Evolutionary conservation across 37 sponge, comb jelly and placozoan species (phyloP).

Genomic region (Tethya wilhelma): DNA sequence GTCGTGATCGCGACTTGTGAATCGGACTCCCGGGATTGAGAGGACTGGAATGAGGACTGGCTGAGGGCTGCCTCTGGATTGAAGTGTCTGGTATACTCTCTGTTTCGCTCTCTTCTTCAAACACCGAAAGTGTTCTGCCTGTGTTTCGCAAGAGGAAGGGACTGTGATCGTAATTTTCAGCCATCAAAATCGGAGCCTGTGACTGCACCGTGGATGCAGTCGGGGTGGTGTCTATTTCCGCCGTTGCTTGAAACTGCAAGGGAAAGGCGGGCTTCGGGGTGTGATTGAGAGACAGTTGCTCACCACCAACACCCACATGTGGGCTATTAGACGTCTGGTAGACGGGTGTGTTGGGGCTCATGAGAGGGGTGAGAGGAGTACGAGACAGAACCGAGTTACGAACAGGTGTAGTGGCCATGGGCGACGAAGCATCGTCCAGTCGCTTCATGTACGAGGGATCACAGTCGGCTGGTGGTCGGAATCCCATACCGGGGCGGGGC

Average conservation of each 20-base stretch:
- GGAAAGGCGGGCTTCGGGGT: conserved; percentile 63
- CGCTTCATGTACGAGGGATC: not conserved
- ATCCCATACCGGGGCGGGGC: not conserved
- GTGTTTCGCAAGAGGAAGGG: conserved; percentile 5
- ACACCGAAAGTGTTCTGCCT: conserved; percentile 51
- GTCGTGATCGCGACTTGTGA: conserved; percentile 28
- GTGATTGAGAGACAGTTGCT: conserved; percentile 22
- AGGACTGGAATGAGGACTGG: conserved; percentile 14
- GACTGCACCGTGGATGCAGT: not conserved
- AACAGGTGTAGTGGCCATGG: not conserved
- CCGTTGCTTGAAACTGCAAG: conserved; percentile 17
- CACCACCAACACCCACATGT: conserved; percentile 26
- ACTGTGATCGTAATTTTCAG: conserved; percentile 21
- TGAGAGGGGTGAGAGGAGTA: conserved; percentile 5
- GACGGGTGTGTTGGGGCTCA: not conserved
- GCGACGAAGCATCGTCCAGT: not conserved
- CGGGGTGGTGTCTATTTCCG: not conserved
- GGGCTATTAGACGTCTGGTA: conserved; percentile 1
- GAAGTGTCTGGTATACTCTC: conserved; percentile 34
- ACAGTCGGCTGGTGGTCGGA: not conserved
- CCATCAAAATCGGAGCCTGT: not conserved
- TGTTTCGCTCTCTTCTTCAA: conserved; percentile 79
- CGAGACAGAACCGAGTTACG: not conserved
- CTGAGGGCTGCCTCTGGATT: not conserved
- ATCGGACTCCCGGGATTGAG: conserved; percentile 14